Percentiles rank a stretch among this genome's conserved stretches.
phyloP scores from a whole-genome alignment of 2,113 vertebrate genomes.

The Xiphophorus hellerii region DNA sequence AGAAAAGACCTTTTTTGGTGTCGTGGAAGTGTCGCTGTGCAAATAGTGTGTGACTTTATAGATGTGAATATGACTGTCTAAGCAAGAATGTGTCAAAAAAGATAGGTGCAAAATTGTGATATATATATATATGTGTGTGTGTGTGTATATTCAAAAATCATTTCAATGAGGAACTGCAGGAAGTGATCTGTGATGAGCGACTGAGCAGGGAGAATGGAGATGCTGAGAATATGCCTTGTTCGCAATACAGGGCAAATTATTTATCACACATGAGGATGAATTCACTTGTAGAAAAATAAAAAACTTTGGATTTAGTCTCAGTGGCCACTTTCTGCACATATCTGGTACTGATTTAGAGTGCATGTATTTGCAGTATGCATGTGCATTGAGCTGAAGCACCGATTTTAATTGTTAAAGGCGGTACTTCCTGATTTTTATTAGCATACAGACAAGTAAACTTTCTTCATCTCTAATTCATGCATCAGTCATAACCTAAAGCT shows the following conservation, averaged over 20 bases:
- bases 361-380: neutral
- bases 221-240: neutral
- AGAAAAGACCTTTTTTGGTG: constrained; percentile 11
- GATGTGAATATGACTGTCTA: constrained; percentile 7
- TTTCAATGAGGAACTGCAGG: no score
- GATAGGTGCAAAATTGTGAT: no score
- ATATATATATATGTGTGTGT: no score
- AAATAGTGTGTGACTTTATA: neutral
- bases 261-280: no score
- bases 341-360: neutral
- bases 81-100: neutral
- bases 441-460: no score
- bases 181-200: neutral
- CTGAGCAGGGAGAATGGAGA: neutral
- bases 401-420: no score
- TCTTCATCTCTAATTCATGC: no score
- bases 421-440: no score
- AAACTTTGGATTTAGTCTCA: neutral
- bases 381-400: no score
- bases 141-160: no score
- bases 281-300: neutral
- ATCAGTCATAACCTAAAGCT: no score
- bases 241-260: neutral
- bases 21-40: neutral
- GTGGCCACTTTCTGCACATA: neutral